Conservation (phyloP, 2,113 vertebrate species). For the Ceyx cyanopectus region DNA sequence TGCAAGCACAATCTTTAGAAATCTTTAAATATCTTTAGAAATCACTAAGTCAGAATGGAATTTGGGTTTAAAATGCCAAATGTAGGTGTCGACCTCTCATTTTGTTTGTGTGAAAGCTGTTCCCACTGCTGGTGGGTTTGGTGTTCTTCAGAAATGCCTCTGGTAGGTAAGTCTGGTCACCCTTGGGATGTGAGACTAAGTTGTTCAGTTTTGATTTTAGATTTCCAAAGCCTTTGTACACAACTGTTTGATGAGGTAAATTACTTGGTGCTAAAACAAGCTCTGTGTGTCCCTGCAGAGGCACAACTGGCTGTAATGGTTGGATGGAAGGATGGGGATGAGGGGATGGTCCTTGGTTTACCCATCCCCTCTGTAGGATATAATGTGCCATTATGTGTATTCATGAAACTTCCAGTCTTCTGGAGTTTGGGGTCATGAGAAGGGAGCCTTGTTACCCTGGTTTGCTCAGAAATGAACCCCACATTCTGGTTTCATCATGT, state of each 20-base stretch:
- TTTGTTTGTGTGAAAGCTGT: not conserved
- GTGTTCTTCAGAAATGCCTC: not conserved
- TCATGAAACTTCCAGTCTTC: not conserved
- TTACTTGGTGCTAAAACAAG: not conserved
- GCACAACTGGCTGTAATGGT: not conserved
- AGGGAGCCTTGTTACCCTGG: not conserved
- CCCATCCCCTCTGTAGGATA: not conserved
- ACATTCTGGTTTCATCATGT: not conserved
- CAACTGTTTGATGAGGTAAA: not conserved
- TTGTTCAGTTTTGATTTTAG: not conserved
- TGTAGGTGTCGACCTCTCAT: not conserved
- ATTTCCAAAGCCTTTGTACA: not conserved
- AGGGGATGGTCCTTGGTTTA: not conserved
- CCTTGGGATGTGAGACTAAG: not conserved
- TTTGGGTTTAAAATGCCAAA: not conserved
- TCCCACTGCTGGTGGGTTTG: not conserved
- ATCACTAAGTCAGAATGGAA: not conserved
- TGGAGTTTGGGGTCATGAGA: not conserved
- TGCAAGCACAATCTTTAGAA: not conserved
- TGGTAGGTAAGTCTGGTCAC: not conserved
- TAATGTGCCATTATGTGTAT: not conserved
- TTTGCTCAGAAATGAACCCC: not conserved
- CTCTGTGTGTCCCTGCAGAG: not conserved
- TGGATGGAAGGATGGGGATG: not conserved
- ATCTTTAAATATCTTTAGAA: not conserved